Evolutionary conservation across 2,113 vertebrate species (phyloP).

Genomic region (Hystrix brachyura): DNA sequence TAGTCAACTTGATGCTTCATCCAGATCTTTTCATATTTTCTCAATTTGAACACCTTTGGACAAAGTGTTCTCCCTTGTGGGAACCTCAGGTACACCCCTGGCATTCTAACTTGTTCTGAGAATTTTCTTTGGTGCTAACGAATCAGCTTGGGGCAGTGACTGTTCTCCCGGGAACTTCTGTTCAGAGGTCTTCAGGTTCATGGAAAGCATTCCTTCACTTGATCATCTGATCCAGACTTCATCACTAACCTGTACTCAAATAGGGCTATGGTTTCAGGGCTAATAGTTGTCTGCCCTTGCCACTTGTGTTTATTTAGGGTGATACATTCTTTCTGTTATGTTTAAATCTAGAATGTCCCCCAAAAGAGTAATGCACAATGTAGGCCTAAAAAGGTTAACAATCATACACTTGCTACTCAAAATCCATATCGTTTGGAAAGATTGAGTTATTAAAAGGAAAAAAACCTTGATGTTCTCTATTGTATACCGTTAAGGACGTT

Average conservation of each 20-base stretch:
- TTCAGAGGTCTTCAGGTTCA: background rate
- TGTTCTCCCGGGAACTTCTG: background rate
- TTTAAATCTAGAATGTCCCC: background rate
- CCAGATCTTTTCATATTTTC: constrained; percentile 18
- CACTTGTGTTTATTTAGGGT: background rate
- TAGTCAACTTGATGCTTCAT: constrained; percentile 2
- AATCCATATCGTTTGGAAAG: constrained; percentile 49
- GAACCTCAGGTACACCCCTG: background rate
- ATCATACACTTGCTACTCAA: constrained; percentile 24
- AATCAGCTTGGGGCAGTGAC: background rate
- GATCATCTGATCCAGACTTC: background rate
- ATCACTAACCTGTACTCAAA: background rate
- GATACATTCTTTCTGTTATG: background rate
- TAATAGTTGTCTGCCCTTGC: background rate
- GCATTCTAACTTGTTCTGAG: constrained; percentile 10
- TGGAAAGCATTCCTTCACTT: background rate
- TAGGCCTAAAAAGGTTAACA: background rate
- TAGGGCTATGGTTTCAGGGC: background rate
- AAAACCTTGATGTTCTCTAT: background rate
- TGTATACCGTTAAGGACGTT: constrained; percentile 34
- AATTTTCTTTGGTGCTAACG: constrained; percentile 29
- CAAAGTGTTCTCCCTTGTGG: background rate
- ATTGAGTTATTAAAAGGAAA: background rate
- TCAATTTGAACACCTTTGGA: constrained; percentile 36
- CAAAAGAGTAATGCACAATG: background rate